Evolutionary conservation across 2,888 invertebrate species (phyloP).

Genomic region (Drosophila paranaensis): DNA sequence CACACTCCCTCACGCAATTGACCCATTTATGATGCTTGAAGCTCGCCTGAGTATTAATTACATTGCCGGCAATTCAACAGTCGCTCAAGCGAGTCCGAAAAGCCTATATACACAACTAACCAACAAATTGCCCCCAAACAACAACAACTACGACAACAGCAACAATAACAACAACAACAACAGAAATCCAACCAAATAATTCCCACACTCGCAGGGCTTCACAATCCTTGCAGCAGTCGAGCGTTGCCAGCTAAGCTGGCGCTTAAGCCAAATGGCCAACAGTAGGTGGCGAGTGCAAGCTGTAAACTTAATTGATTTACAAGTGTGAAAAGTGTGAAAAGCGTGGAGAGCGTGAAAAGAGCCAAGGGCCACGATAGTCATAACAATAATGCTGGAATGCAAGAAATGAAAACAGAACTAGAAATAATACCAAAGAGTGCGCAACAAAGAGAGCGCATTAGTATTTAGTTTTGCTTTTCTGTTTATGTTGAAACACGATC

Average conservation of each 20-base stretch:
- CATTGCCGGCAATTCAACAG: constrained; percentile 68
- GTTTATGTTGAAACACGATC: constrained; percentile 65
- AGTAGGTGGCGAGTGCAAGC: constrained; percentile 55
- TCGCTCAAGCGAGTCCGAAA: constrained; percentile 70
- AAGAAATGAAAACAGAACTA: constrained; percentile 23
- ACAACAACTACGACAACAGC: constrained; percentile 29
- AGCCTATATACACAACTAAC: constrained; percentile 63
- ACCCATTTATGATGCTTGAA: constrained; percentile 62
- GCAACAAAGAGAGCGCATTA: constrained; percentile 53
- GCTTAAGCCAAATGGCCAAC: constrained; percentile 75
- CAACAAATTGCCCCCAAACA: constrained; percentile 61
- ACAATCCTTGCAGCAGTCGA: constrained; percentile 58
- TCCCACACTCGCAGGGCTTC: constrained; percentile 70
- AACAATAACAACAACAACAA: constrained; percentile 31
- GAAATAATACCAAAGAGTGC: constrained; percentile 39
- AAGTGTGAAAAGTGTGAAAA: constrained; percentile 74
- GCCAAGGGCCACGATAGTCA: constrained; percentile 40
- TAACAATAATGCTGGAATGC: constrained; percentile 56
- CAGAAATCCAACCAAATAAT: constrained; percentile 37
- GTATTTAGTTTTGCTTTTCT: constrained; percentile 55
- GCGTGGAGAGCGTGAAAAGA: constrained; percentile 66
- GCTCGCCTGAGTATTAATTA: constrained; percentile 66
- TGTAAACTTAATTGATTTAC: constrained; percentile 80
- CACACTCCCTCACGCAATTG: constrained; percentile 42
- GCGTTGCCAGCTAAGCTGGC: constrained; percentile 65